These are phyloP conservation scores for Salminus brasiliensis DNA, from an alignment of 2,113 vertebrate species.

Conservation along the genomic window DNA sequence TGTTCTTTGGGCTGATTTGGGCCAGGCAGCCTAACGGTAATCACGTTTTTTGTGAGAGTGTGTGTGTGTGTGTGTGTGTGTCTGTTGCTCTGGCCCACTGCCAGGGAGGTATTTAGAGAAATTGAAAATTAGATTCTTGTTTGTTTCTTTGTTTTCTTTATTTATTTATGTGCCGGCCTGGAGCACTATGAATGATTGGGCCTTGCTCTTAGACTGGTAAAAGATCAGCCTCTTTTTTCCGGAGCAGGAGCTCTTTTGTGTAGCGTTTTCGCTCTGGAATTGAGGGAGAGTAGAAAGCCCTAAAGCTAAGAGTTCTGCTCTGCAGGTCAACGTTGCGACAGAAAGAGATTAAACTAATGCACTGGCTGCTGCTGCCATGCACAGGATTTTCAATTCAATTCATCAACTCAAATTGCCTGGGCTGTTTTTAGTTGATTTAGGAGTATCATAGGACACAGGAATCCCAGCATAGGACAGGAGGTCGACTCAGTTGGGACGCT, in stretches of 20 bases:
- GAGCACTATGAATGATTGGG: conserved; percentile 5
- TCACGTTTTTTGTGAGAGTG: background rate
- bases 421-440: background rate
- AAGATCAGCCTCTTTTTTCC: conserved; percentile 19
- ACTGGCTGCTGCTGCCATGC: background rate
- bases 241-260: conserved; percentile 24
- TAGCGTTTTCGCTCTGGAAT: background rate
- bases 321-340: background rate
- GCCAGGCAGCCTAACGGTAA: background rate
- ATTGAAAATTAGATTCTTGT: background rate
- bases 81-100: background rate
- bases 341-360: conserved; percentile 20
- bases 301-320: background rate
- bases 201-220: background rate
- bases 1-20: background rate
- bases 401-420: background rate
- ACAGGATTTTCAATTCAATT: background rate
- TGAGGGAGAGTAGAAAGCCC: background rate
- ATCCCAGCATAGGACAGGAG: background rate
- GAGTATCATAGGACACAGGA: background rate
- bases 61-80: background rate
- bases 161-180: conserved; percentile 4
- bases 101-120: conserved; percentile 13
- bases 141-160: conserved; percentile 4
- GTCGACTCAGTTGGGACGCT: background rate